Evolutionary conservation across 1,140 invertebrate species (phyloP).

Genomic region (Lerema accius): DNA sequence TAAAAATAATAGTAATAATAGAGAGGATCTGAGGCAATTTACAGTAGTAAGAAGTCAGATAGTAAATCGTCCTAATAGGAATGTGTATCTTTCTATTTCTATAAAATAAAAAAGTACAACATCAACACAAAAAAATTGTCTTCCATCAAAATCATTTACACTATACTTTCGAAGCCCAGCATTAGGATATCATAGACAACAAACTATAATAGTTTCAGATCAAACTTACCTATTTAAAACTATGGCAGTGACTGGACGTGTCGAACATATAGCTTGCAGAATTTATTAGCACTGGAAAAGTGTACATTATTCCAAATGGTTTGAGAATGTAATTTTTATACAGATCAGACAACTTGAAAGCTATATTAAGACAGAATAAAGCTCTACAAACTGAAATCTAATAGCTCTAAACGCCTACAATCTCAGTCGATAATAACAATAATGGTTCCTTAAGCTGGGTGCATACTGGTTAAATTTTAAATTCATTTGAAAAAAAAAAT

Average conservation of each 20-base stretch:
- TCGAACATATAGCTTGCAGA: constrained; percentile 26
- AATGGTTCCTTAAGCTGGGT: not conserved
- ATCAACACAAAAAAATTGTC: constrained; percentile 32
- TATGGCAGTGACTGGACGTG: constrained; percentile 68
- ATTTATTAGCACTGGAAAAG: constrained; percentile 6
- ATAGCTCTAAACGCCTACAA: not conserved
- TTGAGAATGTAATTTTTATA: constrained; percentile 8
- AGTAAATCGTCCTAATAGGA: constrained; percentile 35
- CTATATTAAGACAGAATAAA: not conserved
- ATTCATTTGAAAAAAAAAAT: not conserved
- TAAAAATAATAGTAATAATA: constrained; percentile 24
- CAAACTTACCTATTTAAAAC: constrained; percentile 55
- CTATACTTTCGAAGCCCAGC: constrained; percentile 9
- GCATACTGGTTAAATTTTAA: not conserved
- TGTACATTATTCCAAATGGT: not conserved
- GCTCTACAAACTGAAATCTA: not conserved
- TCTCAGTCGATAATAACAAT: not conserved
- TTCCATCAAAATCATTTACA: constrained; percentile 11
- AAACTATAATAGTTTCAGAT: constrained; percentile 30
- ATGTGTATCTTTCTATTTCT: constrained; percentile 35
- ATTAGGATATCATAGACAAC: not conserved
- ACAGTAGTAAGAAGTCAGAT: constrained; percentile 64
- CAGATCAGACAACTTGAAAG: not conserved
- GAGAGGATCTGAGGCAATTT: constrained; percentile 62
- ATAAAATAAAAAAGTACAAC: constrained; percentile 13